Base-by-base conservation (phyloP, 2,113 vertebrate species). In the Perca schrenkii region DNA sequence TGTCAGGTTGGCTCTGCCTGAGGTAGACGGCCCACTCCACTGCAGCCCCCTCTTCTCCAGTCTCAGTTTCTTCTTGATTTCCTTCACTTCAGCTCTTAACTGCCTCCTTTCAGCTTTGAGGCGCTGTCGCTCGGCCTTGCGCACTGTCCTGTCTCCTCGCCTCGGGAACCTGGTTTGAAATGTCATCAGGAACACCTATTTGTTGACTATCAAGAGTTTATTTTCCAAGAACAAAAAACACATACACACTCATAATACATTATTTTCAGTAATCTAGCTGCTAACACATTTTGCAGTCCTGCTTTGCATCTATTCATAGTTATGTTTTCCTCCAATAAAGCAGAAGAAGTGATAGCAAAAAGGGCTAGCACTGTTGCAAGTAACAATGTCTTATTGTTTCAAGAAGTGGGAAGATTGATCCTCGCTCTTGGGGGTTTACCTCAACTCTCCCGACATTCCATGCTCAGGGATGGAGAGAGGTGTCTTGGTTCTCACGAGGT, bases 1-100 rank as follows among this genome's bases (percentile, higher is more conserved):
- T 87, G 92, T 87, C 91, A 93, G 88, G 89, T 87, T 92, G 95
- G 91, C 91, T 89, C 95, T 89, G 97, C 96, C 57, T 94, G 91
- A 96, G 88, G 97, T 83, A 31, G 96, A 96, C 77, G 97, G 94
- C 1, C 96, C 97, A 64, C 96, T 97, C 97, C 97, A 98, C 86
- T 97, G 95, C 83, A 97, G 94, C 89, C 98, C 96, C 89, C 97
- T 96, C 93, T 97, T 97, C 91, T 99, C 98, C 91, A 99, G 91
- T 93, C 98, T 96, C 60, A 99, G 96, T 93, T 99, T 98, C 93
- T 97, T 99, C 94, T 98, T 98, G 83, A 99, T 97, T 94, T 99
- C 98, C 89, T 98, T 97, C 85, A 98, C 97, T 86, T 99, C 98
- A 58, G 97, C 97, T 93, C 98, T 98, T 22, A 98, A 95, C 91